Conservation (phyloP, 2,113 vertebrate genomes). For the Peromyscus maniculatus region DNA sequence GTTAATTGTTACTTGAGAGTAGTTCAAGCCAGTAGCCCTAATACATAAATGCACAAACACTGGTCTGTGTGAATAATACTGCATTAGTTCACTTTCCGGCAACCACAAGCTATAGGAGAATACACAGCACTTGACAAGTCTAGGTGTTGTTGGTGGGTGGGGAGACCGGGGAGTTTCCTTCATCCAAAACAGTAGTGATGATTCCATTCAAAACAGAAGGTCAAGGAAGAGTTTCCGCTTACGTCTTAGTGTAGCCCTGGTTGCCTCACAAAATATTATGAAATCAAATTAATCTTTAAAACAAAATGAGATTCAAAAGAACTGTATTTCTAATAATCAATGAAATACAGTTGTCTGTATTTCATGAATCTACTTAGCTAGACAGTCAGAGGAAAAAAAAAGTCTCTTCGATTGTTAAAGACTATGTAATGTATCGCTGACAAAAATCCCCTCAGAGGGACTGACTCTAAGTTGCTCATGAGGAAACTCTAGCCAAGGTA, state of each 20-base stretch:
- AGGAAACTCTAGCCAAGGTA: slow-evolving; percentile 8
- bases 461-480: neutral
- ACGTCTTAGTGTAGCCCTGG: too few relatives aligned
- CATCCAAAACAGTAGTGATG: neutral
- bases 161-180: neutral
- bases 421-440: neutral
- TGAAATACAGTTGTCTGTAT: neutral
- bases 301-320: neutral
- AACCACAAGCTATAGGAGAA: neutral
- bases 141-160: rapidly evolving
- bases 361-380: neutral
- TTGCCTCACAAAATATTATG: neutral
- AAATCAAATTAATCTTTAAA: neutral
- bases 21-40: neutral
- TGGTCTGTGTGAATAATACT: neutral
- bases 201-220: neutral
- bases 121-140: neutral
- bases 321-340: neutral
- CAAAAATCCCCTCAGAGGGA: neutral
- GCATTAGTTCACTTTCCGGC: neutral
- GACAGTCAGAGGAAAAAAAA: neutral
- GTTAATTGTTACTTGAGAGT: neutral
- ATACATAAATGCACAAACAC: neutral
- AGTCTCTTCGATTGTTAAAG: neutral
- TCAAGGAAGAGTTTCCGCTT: neutral